Evolutionary conservation across 2,888 invertebrate genomes (phyloP), one percentile per base, ranked within the genome.

Genomic region (Shargacucullia verbasci): DNA sequence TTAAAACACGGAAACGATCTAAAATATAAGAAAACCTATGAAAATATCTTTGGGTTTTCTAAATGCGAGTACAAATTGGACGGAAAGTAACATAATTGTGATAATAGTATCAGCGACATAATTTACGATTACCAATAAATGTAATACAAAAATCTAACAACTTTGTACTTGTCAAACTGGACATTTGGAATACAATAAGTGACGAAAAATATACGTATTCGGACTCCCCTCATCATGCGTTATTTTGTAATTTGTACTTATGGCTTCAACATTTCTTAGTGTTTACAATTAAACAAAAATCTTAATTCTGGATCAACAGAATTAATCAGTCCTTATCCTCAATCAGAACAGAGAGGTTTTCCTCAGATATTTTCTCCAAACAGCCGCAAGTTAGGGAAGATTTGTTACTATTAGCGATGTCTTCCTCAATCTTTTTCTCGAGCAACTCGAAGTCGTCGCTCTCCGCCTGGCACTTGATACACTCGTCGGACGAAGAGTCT

Each of bases 401-500:
- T 14, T 78, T 59, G 45, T 78, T 84, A 6, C 39, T 52, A 15
- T 69, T 84, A 0, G 86, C 85, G 0, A 91, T 54, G 20, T 91
- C 91, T 43, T 87, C 85, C 50, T 93, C 93, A 4, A 94, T 92
- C 67, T 87, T 86, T 45, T 82, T 73, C 72, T 94, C 93, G 0
- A 93, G 66, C 2, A 80, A 56, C 53, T 93, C 93, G 52, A 94
- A 94, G 45, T 93, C 93, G 46, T 92, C 92, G 53, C 69, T 79
- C 0, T 91, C 90, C 7, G 45, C 43, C 44, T 84, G 86, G 59
- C 89, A 88, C 58, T 84, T 88, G 47, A 90, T 62, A 62, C 91
- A 91, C 58, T 94, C 93, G 31, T 94, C 93, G 0, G 92, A 92
- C 0, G 93, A 93, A 0, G 93, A 93, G 55, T 94, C 93, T 54